Evolutionary conservation across 2,888 invertebrate genomes (phyloP), one percentile per base, ranked within the genome.

Genomic region (Papilio gigon): DNA sequence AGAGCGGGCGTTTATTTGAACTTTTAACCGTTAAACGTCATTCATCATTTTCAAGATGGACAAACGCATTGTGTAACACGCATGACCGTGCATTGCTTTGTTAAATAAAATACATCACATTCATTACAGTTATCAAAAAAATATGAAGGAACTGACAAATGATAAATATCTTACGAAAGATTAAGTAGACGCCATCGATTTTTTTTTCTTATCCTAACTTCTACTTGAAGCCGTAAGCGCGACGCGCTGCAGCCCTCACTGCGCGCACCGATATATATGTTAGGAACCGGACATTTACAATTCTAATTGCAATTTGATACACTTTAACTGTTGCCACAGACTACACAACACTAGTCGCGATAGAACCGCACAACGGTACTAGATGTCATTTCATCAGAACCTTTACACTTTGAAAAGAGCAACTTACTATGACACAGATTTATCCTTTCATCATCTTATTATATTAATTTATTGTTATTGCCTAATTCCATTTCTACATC

Each of bases 291-390:
- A 25, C 37, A 60, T 60, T 60, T 37, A 40, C 60, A 60, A 60
- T 60, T 60, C 40, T 60, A 40, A 60, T 56, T 56, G 30, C 53
- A 56, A 56, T 30, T 56, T 56, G 53, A 56, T 30, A 56, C 53
- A 56, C 53, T 30, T n/a, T 53, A 17, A n/a, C 53, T 9, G 53
- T 56, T 27, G 17, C 30, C 53, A 56, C 53, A 56, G 53, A 56
- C 30, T 56, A 56, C n/a, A n/a, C n/a, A n/a, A n/a, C n/a, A n/a
- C 4, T 56, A 2, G 17, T 30, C n/a, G 53, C 12, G 17, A 30
- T 56, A 56, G 53, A 56, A 56, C 17, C 2, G 6, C 27, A n/a
- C 6, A 27, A 14, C n/a, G n/a, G 8, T 17, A 8, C 33, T 35
- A 2, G 3, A 14, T 11, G 2, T 1, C 6, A n/a, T 44, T 44